A percentile compares a stretch with the other conserved stretches of the same genome.
Conservation (phyloP, 2,888 invertebrate species). For the Busseola fusca region DNA sequence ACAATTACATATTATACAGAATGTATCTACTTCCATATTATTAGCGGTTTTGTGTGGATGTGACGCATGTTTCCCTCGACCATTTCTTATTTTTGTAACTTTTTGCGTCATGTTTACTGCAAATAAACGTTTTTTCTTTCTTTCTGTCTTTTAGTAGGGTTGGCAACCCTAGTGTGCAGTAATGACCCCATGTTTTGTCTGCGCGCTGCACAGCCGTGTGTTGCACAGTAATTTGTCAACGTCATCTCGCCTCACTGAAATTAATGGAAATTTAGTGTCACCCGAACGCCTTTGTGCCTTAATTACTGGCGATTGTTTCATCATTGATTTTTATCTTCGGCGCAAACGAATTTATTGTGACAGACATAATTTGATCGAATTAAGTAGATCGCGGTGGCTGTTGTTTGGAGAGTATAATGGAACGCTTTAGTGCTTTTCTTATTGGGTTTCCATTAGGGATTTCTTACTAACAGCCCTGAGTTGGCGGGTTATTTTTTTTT, state of each 20-base stretch:
- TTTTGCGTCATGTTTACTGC: no score
- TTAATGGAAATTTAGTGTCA: slow-evolving; percentile 84
- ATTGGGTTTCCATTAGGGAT: no score
- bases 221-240: slow-evolving; percentile 79
- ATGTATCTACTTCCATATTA: no score
- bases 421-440: not conserved
- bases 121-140: no score
- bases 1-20: no score
- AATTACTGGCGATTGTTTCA: slow-evolving; percentile 78
- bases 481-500: no score
- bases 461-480: no score
- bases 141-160: not conserved
- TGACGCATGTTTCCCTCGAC: no score
- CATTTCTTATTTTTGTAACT: no score
- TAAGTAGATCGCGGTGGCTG: slow-evolving; percentile 1
- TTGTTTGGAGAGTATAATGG: slow-evolving; percentile 12
- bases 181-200: slow-evolving; percentile 56
- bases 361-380: slow-evolving; percentile 22
- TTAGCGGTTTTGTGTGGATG: no score
- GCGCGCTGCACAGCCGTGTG: slow-evolving; percentile 53
- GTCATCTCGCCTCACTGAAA: slow-evolving; percentile 72
- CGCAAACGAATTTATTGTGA: slow-evolving; percentile 48
- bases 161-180: slow-evolving; percentile 31
- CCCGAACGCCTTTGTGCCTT: slow-evolving; percentile 75
- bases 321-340: slow-evolving; percentile 67